Evolutionary conservation across 2,113 vertebrate genomes (phyloP).

Genomic region (Danio rerio): DNA sequence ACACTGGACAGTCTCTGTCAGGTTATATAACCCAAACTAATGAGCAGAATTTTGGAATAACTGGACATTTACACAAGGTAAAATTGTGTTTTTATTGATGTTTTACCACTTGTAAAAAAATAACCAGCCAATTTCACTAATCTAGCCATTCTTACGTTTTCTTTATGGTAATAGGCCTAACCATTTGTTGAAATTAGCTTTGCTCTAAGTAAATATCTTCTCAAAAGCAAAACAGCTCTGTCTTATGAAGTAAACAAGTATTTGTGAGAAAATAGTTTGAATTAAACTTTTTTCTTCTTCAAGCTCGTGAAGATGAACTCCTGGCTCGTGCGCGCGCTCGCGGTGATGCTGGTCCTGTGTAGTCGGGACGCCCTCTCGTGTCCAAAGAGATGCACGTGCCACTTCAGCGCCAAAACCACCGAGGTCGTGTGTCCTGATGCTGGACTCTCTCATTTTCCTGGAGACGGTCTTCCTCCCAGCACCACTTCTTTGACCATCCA

Average conservation of each 20-base stretch:
- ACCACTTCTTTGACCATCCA: constrained; percentile 77
- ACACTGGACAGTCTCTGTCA: neutral
- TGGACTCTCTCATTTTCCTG: constrained; percentile 72
- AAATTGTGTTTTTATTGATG: neutral
- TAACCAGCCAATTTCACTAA: neutral
- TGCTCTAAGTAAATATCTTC: neutral
- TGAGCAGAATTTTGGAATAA: neutral
- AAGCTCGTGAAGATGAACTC: constrained; percentile 61
- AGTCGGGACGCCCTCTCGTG: constrained; percentile 63
- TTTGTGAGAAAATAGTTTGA: neutral
- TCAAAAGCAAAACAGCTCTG: neutral
- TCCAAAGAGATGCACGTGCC: constrained; percentile 72
- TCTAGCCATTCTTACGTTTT: neutral
- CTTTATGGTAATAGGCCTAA: neutral
- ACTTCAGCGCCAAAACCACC: constrained; percentile 56
- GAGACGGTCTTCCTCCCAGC: constrained; percentile 58
- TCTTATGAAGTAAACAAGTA: neutral
- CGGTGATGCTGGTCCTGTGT: constrained; percentile 58
- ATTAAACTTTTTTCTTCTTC: neutral
- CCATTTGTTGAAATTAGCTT: neutral
- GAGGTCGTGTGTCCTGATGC: constrained; percentile 76
- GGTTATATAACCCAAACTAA: constrained; percentile 2
- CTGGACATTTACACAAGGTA: constrained; percentile 8
- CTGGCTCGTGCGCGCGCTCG: constrained; percentile 49
- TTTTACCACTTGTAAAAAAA: neutral